Base-by-base conservation (phyloP, 1,140 invertebrate species). In the Zaprionus capensis region DNA sequence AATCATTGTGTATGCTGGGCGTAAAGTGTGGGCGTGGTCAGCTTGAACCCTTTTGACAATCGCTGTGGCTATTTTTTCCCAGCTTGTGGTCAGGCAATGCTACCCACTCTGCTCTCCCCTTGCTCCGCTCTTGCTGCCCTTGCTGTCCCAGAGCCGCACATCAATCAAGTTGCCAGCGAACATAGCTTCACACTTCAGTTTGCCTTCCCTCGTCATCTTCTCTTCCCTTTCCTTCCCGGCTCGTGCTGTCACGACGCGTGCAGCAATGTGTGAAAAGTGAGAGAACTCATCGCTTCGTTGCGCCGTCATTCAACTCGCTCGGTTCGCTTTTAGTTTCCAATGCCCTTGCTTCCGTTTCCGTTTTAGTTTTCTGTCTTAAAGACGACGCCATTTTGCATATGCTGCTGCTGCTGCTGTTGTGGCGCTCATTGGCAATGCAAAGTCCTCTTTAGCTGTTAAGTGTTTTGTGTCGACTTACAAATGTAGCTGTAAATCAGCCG, bases 371-470 rank as follows among this genome's bases (percentile, higher is more conserved):
- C 53, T 65, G 58, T 63, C 67, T 68, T 76, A 57, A 76, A 66
- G 62, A 11, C 34, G 63, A 44, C 51, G 72, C 57, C 62, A 64
- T 77, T 73, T 80, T 65, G 57, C 70, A 80, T 66, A 68, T 79
- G 57, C 64, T 58, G 51, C 62, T 56, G 59, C 46, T 65, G 46
- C 46, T 65, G 51, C 11, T 22, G 24, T 46, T 24, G 55, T 36
- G 41, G 59, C 38, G n/a, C 79, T 86, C 81, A 90, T 88, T 90
- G 83, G 75, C 74, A 72, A 88, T 88, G 84, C 84, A 90, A 88
- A 90, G 85, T 90, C 81, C 80, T 70, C 88, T 88, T 87, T 76
- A 90, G 85, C 84, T 84, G 85, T 84, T 88, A 90, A 88, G 84
- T 88, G 84, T 84, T 88, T 81, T 84, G 85, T 76, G 78, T 88